Evolutionary conservation across 2,113 vertebrate species (phyloP).

Genomic region (Chaetodon trifascialis): DNA sequence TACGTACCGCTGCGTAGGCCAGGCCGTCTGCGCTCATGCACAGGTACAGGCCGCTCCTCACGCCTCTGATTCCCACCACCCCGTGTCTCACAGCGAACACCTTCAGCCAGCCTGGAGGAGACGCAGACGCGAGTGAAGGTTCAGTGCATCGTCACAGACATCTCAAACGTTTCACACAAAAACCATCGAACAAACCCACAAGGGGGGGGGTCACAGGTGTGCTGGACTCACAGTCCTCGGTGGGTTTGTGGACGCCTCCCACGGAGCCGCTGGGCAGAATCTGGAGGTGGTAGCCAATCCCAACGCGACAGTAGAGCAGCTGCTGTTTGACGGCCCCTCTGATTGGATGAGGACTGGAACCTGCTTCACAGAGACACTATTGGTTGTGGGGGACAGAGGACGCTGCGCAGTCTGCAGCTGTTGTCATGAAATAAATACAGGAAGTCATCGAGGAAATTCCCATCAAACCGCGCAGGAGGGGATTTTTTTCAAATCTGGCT

Average conservation of each 20-base stretch:
- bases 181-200: too few relatives aligned
- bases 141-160: too few relatives aligned
- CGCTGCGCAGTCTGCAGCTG: too few relatives aligned
- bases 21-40: constrained; percentile 76
- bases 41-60: constrained; percentile 76
- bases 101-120: constrained; percentile 73
- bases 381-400: too few relatives aligned
- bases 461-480: too few relatives aligned
- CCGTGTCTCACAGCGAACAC: constrained; percentile 78
- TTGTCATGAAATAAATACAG: too few relatives aligned
- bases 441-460: too few relatives aligned
- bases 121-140: not conserved
- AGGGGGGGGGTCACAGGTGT: too few relatives aligned
- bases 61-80: constrained; percentile 79
- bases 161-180: too few relatives aligned
- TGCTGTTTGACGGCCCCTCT: constrained; percentile 47
- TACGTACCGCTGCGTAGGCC: constrained; percentile 69
- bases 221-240: constrained; percentile 74
- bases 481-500: too few relatives aligned
- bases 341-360: constrained; percentile 34
- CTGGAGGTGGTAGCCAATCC: constrained; percentile 84
- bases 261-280: constrained; percentile 73
- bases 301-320: constrained; percentile 81
- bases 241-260: constrained; percentile 77
- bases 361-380: constrained; percentile 45